phyloP scores from a whole-genome alignment of 2,888 invertebrate species.

The Ellobium chinense region DNA sequence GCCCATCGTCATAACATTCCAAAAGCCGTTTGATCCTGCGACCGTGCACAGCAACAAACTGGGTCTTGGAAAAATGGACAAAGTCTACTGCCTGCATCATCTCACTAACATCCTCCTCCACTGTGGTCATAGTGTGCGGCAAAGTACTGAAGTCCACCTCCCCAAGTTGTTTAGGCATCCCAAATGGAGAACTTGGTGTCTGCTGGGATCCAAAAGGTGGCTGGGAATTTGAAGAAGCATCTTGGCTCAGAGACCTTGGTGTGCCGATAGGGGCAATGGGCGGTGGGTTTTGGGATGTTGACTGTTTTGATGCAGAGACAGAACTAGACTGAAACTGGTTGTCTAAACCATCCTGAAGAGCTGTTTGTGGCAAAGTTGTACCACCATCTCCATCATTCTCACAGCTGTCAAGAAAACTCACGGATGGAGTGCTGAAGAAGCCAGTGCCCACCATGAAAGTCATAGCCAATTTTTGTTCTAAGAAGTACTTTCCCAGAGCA shows the following conservation, averaged over 20 bases:
- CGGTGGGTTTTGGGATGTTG: slow-evolving; percentile 3
- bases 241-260: slow-evolving; percentile 3
- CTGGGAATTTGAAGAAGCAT: neutral
- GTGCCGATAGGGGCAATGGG: neutral
- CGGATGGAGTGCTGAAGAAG: slow-evolving; percentile 42
- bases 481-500: slow-evolving; percentile 54
- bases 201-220: slow-evolving; percentile 1
- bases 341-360: slow-evolving; percentile 22
- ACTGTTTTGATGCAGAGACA: neutral
- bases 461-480: slow-evolving; percentile 57
- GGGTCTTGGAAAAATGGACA: slow-evolving; percentile 52
- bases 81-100: slow-evolving; percentile 53
- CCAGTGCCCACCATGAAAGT: slow-evolving; percentile 53
- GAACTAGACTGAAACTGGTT: neutral
- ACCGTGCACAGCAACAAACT: slow-evolving; percentile 54
- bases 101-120: slow-evolving; percentile 51
- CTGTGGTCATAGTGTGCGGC: slow-evolving; percentile 47
- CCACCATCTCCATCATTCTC: slow-evolving; percentile 24
- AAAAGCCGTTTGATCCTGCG: slow-evolving; percentile 56
- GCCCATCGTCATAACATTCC: slow-evolving; percentile 58
- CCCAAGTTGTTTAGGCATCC: slow-evolving; percentile 27
- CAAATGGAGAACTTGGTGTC: slow-evolving; percentile 27
- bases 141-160: slow-evolving; percentile 48
- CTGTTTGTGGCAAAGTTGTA: slow-evolving; percentile 37
- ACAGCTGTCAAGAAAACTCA: neutral